Evolutionary conservation across 1,140 invertebrate species (phyloP).

Genomic region (Pachyrhynchus sulphureomaculatus): DNA sequence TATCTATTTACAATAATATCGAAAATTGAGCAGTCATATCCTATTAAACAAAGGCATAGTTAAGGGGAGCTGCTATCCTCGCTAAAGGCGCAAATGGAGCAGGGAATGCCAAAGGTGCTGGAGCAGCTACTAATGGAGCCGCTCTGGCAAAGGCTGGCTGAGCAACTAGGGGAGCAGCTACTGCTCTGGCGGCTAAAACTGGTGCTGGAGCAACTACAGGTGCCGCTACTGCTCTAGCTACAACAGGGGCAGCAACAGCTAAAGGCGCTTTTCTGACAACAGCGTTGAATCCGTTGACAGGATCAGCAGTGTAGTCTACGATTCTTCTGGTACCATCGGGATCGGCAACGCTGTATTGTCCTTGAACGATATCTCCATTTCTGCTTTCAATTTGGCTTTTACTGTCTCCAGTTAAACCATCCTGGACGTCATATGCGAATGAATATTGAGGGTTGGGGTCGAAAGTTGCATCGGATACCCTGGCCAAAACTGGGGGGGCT

Average conservation of each 20-base stretch:
- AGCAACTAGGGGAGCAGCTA: slow-evolving; percentile 17
- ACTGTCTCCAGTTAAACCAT: slow-evolving; percentile 60
- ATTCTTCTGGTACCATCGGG: slow-evolving; percentile 43
- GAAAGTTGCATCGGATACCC: slow-evolving; percentile 53
- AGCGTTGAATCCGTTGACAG: slow-evolving; percentile 57
- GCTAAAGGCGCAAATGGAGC: background rate
- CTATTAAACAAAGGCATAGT: too few species aligned
- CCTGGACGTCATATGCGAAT: slow-evolving; percentile 60
- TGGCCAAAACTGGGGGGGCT: slow-evolving; percentile 53
- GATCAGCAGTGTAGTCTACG: slow-evolving; percentile 68
- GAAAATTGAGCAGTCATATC: too few species aligned
- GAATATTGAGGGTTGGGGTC: slow-evolving; percentile 59
- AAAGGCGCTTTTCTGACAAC: slow-evolving; percentile 50
- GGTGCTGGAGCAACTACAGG: slow-evolving; percentile 4
- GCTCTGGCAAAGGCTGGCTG: slow-evolving; percentile 13
- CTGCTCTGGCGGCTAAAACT: slow-evolving; percentile 9
- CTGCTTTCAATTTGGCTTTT: slow-evolving; percentile 61
- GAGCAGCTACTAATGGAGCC: slow-evolving; percentile 20
- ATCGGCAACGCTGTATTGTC: slow-evolving; percentile 42
- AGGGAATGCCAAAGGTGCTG: slow-evolving; percentile 17
- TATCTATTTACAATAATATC: too few species aligned
- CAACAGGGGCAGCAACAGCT: slow-evolving; percentile 37
- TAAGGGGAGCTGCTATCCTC: too few species aligned
- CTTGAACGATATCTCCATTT: slow-evolving; percentile 65
- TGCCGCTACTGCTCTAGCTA: slow-evolving; percentile 33